Evolutionary conservation across 30 jellyfish, hydroid and myxozoan species (phyloP).

Genomic region (Cassiopea xamachana): DNA sequence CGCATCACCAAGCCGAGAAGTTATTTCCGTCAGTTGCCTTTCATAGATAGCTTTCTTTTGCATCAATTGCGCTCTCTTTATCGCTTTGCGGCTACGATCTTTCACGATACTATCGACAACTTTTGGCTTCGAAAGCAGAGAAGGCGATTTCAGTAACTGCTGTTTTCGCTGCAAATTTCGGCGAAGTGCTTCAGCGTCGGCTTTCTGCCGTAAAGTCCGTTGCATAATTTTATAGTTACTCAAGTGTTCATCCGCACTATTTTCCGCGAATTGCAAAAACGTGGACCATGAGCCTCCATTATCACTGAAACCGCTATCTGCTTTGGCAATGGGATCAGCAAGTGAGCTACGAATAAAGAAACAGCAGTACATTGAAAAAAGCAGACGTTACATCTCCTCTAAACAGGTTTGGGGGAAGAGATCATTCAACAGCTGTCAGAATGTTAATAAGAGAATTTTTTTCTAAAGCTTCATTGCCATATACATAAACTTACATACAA

Average conservation of each 20-base stretch:
- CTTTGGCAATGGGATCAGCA: slow-evolving; percentile 43
- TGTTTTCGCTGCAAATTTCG: slow-evolving; percentile 49
- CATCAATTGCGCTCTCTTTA: slow-evolving; percentile 88
- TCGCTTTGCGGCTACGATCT: slow-evolving; percentile 83
- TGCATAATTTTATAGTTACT: slow-evolving; percentile 72
- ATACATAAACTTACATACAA: too few relatives aligned
- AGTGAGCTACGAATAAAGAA: slow-evolving; percentile 11
- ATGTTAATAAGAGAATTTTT: too few relatives aligned
- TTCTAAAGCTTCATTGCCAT: too few relatives aligned
- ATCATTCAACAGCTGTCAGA: too few relatives aligned
- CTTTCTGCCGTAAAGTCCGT: slow-evolving; percentile 49
- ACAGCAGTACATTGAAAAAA: neutral
- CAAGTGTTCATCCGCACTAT: slow-evolving; percentile 72
- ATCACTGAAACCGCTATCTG: slow-evolving; percentile 13
- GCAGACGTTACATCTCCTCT: too few relatives aligned
- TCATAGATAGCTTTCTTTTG: slow-evolving; percentile 82
- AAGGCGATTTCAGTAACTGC: slow-evolving; percentile 54
- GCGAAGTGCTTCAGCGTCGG: slow-evolving; percentile 58
- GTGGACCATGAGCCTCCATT: slow-evolving; percentile 85
- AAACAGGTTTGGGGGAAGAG: too few relatives aligned
- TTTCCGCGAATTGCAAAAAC: slow-evolving; percentile 87
- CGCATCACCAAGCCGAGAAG: slow-evolving; percentile 79
- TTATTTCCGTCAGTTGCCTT: slow-evolving; percentile 85
- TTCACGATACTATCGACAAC: slow-evolving; percentile 50
- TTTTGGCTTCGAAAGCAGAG: slow-evolving; percentile 29